Base-by-base conservation (phyloP, 2,113 vertebrate genomes). In the Herpetotheres cachinnans region DNA sequence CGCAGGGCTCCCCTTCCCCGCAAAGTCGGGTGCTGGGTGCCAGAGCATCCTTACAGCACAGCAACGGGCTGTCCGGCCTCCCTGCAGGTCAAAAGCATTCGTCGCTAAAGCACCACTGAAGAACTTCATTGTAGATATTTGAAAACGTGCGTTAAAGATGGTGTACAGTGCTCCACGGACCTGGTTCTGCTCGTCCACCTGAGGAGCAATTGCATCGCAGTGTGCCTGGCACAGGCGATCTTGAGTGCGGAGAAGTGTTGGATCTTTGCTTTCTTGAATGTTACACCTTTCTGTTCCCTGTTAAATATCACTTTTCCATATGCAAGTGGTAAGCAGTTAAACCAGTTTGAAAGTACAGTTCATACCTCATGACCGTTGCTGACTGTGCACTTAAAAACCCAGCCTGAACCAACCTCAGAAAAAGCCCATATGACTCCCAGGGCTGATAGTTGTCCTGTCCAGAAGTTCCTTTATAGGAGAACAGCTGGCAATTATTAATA, bases 21-120 rank as follows among this genome's bases (percentile, higher is more conserved):
- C 17, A 5, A 4, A 3, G 0, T 0, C 10, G 15, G 59, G 9
- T 49, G 65, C 42, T 42, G 15, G 59, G 9, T 49, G 65, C 42
- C 14, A 42, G 42, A 42, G 42, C 42, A 42, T 42, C 42, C 42
- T 42, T 42, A 14, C 42, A 42, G 42, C 42, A 42, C 42, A 42
- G 42, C 42, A 11, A 42, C 13, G 42, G 42, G 42, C 42, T 42
- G 42, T 42, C 14, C 42, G 14, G 42, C 42, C 42, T 40, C 21
- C 49, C 22, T 24, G 66, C 22, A 4, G 3, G 32, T 5, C 26
- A 16, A 19, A 38, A 36, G 47, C 38, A 14, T 27, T 66, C 30
- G 36, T n/a, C n/a, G 5, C 47, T 25, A 11, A 20, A 44, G 52
- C 6, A 16, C 40, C 10, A 7, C 55, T 4, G 46, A 38, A 30